Evolutionary conservation across 2,113 vertebrate species (phyloP).

Genomic region (Sterna hirundo): DNA sequence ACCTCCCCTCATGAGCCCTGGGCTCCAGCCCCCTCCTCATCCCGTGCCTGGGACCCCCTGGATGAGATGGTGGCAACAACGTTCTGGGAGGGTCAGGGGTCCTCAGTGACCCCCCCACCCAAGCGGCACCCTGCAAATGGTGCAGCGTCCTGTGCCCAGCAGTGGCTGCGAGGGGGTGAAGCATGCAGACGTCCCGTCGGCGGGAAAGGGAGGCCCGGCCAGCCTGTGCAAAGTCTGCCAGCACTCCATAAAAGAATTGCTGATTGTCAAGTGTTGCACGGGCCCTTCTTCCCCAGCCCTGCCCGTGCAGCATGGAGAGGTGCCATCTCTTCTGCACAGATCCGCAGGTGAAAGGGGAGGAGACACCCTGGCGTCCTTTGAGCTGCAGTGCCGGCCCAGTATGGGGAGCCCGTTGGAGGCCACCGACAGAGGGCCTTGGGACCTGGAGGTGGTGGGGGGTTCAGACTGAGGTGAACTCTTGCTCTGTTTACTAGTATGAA

Average conservation of each 20-base stretch:
- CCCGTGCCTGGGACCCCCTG: rapidly evolving
- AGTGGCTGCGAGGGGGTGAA: background rate
- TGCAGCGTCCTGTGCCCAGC: rapidly evolving
- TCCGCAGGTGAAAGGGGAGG: background rate
- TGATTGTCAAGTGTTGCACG: background rate
- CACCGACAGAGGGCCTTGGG: background rate
- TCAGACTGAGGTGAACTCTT: background rate
- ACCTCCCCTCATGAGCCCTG: background rate
- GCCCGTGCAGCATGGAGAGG: rapidly evolving
- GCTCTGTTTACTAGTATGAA: background rate
- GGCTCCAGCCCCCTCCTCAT: background rate
- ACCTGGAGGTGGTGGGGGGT: background rate
- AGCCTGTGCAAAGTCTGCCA: rapidly evolving
- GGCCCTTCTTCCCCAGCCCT: background rate
- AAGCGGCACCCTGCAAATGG: rapidly evolving
- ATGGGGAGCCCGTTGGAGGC: rapidly evolving
- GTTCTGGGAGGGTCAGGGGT: background rate
- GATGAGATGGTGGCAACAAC: rapidly evolving
- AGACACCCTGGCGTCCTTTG: background rate
- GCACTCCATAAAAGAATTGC: background rate
- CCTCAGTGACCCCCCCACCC: background rate
- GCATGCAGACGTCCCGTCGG: rapidly evolving
- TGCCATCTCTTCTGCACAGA: background rate
- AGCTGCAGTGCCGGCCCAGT: rapidly evolving
- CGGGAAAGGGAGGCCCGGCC: background rate